Base-by-base conservation (phyloP, 1,140 invertebrate genomes). In the Stegodyphus mimosarum region DNA sequence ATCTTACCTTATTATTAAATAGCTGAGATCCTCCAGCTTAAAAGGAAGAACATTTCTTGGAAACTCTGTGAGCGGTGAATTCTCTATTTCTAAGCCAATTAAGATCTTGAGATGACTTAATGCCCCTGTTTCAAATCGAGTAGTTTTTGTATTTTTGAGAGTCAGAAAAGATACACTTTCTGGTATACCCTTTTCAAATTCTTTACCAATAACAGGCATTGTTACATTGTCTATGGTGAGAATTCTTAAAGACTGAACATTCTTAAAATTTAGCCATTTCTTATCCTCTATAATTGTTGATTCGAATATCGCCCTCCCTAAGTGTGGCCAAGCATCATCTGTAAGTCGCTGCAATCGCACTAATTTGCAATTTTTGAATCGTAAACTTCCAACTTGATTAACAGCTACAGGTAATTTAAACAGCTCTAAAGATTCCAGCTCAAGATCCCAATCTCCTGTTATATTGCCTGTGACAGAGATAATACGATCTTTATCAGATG, bases 101-200 rank as follows among this genome's bases (percentile, higher is more conserved):
- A 83, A 60, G 17, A 67, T 67, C 18, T 64, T 83, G 70, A 83
- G 71, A n/a, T 83, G 80, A n/a, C n/a, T 55, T 71, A 83, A 52
- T n/a, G 33, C 33, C 5, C 80, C 80, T 13, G 80, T 9, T 17
- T 83, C 80, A 7, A 83, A 13, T 15, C 52, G 52, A 4, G 80
- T 51, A 2, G 80, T 83, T 6, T 67, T 60, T 5, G 80, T 83
- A 33, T 83, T 73, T 17, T 67, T 83, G 13, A 83, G n/a, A 49
- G 63, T 63, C 13, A 83, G 3, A 33, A 66, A 74, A 18, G 55
- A 60, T 49, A 83, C 60, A 17, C 80, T 74, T 7, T 33, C 17
- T 3, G 80, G 69, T 5, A 83, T 60, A 15, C 60, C 50, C 33
- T 33, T 33, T 48, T 48, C 51, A 48, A 83, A 83, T 15, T 66